phyloP scores from a whole-genome alignment of 2,797 vertebrate genomes.

The Otus scops region DNA sequence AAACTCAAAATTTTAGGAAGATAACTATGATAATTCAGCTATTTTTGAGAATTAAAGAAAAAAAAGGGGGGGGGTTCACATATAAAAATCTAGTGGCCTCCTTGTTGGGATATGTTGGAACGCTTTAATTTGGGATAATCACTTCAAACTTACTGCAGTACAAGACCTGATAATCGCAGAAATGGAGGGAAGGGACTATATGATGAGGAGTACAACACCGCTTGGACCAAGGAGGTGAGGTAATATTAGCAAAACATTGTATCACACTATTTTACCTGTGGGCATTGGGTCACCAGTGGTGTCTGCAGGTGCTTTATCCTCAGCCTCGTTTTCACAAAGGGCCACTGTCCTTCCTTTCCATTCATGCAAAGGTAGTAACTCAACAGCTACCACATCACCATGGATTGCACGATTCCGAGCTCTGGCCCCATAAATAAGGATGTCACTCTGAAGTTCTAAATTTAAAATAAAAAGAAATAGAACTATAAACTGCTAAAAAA shows the following conservation, averaged over 20 bases:
- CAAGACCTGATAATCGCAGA: background rate
- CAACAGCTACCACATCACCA: slow-evolving; percentile 86
- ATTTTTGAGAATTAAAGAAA: background rate
- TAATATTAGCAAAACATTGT: background rate
- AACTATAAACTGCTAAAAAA: background rate
- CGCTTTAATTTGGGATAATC: background rate
- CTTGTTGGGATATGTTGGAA: background rate
- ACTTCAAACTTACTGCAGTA: background rate
- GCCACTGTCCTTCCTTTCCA: slow-evolving; percentile 87
- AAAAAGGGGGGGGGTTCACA: fast-evolving
- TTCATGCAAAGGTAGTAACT: slow-evolving; percentile 84
- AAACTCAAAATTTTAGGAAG: background rate
- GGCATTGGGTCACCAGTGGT: slow-evolving; percentile 82
- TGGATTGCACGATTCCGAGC: slow-evolving; percentile 91
- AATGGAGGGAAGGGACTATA: background rate
- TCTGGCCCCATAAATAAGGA: slow-evolving; percentile 85
- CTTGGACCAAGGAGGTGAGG: background rate
- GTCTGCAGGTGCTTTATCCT: slow-evolving; percentile 82
- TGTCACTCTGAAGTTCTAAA: slow-evolving; percentile 83
- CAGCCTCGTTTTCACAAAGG: slow-evolving; percentile 83
- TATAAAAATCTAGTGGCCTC: background rate
- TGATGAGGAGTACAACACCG: background rate
- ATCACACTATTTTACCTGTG: slow-evolving; percentile 80
- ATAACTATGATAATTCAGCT: background rate
- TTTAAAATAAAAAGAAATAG: background rate